A percentile compares a stretch with the other conserved stretches of the same genome.
These are phyloP conservation scores for Stenurella melanura DNA, from an alignment of 2,888 invertebrate species.

Conservation along the genomic window DNA sequence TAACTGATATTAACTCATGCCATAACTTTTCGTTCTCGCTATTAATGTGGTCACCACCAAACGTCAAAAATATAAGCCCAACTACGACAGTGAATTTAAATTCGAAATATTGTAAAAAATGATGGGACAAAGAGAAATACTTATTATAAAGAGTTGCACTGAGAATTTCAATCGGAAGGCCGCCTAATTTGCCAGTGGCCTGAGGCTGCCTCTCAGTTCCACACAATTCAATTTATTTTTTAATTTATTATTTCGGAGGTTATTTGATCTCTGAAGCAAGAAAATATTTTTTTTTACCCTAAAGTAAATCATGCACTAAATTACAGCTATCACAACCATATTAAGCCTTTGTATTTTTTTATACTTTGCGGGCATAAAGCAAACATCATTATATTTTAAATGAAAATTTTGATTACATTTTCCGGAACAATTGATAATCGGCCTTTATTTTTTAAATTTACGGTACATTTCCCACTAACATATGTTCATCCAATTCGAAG, in stretches of 20 bases:
- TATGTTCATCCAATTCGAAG: background rate
- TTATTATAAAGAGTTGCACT: too few relatives aligned
- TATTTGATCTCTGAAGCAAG: background rate
- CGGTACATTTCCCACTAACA: background rate
- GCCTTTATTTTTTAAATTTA: background rate
- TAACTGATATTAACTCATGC: too few relatives aligned
- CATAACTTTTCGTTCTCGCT: too few relatives aligned
- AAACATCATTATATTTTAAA: background rate
- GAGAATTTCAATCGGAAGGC: too few relatives aligned
- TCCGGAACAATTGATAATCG: background rate
- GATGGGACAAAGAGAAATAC: too few relatives aligned
- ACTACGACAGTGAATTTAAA: too few relatives aligned
- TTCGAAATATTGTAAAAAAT: too few relatives aligned
- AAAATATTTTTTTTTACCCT: background rate
- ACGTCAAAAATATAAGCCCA: too few relatives aligned
- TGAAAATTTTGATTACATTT: conserved; percentile 3
- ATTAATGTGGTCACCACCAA: too few relatives aligned
- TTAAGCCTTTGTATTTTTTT: background rate
- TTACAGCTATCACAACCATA: background rate
- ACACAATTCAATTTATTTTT: background rate
- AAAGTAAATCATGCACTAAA: background rate
- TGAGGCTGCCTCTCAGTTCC: background rate
- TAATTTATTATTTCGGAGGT: background rate
- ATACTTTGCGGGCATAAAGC: background rate
- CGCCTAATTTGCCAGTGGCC: too few relatives aligned